Evolutionary conservation across 2,888 invertebrate species (phyloP), one percentile per base, ranked within the genome.

Genomic region (Agapostemon virescens): DNA sequence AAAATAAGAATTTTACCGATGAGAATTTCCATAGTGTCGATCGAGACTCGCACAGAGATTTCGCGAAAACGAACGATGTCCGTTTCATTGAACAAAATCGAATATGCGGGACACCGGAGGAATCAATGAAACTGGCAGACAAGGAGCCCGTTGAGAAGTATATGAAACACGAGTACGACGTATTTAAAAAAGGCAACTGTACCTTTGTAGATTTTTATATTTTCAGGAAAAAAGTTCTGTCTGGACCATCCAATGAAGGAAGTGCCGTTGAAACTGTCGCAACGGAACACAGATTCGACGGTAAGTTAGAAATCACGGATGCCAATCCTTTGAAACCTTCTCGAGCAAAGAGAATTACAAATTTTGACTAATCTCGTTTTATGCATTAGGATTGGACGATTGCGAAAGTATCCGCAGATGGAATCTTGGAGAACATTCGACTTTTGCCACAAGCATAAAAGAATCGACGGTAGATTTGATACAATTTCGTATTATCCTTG

Each of bases 381-480:
- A 20, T 38, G 42, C 73, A 69, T 61, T 72, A 82, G 77, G 58
- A 58, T 69, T 33, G 33, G 66, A 77, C 52, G 77, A 77, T 69
- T 70, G 55, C 23, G 49, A 69, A 42, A 61, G 38, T 67, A 33
- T 64, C 20, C 42, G 33, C 55, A 40, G 55, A 79, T 33, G 81
- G 68, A 73, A 68, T 67, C 71, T 72, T 61, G 80, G 72, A 52
- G 66, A 49, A 63, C 69, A 33, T 61, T 74, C 66, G 40, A 20
- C 55, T 64, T 45, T 69, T 58, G 26, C 49, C 20, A 52, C 67
- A 63, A 66, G 68, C 68, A 69, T 70, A 63, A 74, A 77, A 73
- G 69, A 84, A 72, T 40, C 71, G 64, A 86, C 58, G 85, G 86
- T 85, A 86, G 75, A 82, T 80, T 76, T 77, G 74, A 64, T 49